A percentile compares a stretch with the other conserved stretches of the same genome.
These are phyloP conservation scores for Agriopis marginaria DNA, from an alignment of 2,888 invertebrate genomes.

Conservation along the genomic window DNA sequence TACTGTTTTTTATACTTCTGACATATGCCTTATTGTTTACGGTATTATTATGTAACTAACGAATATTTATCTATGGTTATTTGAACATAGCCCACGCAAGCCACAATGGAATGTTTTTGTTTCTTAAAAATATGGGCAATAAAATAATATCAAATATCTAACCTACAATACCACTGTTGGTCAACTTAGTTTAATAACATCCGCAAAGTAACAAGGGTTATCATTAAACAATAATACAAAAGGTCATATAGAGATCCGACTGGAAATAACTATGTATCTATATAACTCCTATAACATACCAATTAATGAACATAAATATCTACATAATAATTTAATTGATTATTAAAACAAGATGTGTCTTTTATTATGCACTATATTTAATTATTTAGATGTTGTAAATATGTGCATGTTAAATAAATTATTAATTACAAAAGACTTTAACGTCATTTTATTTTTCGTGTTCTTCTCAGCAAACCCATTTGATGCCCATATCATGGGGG, in stretches of 20 bases:
- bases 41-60: too few species aligned
- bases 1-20: neutral
- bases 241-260: slow-evolving; percentile 47
- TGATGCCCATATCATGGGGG: too few species aligned
- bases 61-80: neutral
- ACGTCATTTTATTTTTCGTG: too few species aligned
- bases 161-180: slow-evolving; percentile 3
- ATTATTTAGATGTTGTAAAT: too few species aligned
- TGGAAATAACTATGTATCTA: slow-evolving; percentile 17
- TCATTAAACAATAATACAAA: slow-evolving; percentile 53
- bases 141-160: slow-evolving; percentile 12
- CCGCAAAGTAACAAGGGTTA: slow-evolving; percentile 71
- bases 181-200: slow-evolving; percentile 52
- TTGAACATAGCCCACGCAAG: neutral
- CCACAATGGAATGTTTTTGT: neutral
- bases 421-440: neutral
- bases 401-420: too few species aligned
- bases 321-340: neutral
- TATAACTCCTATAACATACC: slow-evolving; percentile 2
- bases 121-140: slow-evolving; percentile 2
- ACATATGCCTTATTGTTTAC: neutral
- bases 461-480: too few species aligned
- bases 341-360: neutral
- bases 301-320: neutral
- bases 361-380: neutral